Evolutionary conservation across 2,113 vertebrate genomes (phyloP), one percentile per base, ranked within the genome.

Genomic region (Oriolus oriolus): DNA sequence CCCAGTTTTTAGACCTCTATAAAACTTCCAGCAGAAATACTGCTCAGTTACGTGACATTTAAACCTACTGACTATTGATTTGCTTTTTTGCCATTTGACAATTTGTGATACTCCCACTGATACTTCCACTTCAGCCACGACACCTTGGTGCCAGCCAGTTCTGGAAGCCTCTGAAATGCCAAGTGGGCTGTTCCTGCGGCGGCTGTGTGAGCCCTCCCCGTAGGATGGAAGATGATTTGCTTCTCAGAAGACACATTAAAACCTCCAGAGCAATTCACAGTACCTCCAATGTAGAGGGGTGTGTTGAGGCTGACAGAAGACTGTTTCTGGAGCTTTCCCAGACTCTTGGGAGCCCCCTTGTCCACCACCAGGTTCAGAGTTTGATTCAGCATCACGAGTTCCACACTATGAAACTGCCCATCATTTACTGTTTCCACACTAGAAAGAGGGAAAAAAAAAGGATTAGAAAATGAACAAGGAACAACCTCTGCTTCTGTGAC

Each of bases 371-470:
- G 97, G 96, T 99, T 99, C 87, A 99, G 96, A 7, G 99, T 99
- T 88, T 99, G 99, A 96, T 99, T 99, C 96, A 99, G 98, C 97
- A 99, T 99, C 96, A 99, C 94, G 10, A 99, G 97, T 97, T 99
- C 99, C 64, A 99, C 99, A 0, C 98, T 99, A 59, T 99, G 99
- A 94, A 99, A 99, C 79, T 99, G 98, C 33, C 99, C 99, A 7
- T 99, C 99, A 9, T 99, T 99, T 95, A 99, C 98, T 0, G 99
- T 99, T 98, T 99, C 99, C 97, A 99, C 99, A 22, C 99, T 99
- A 95, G 47, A 49, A 83, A 96, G 81, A 94, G 57, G 16, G 3
- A 49, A 28, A 33, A 87, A 60, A 27, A 53, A 13, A 77, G 6
- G 68, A 85, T 90, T 26, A 90, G 68, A 69, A 68, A 19, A 15